A percentile compares a stretch with the other conserved stretches of the same genome.
phyloP scores from a whole-genome alignment of 2,113 vertebrate species.

The Halichoerus grypus region DNA sequence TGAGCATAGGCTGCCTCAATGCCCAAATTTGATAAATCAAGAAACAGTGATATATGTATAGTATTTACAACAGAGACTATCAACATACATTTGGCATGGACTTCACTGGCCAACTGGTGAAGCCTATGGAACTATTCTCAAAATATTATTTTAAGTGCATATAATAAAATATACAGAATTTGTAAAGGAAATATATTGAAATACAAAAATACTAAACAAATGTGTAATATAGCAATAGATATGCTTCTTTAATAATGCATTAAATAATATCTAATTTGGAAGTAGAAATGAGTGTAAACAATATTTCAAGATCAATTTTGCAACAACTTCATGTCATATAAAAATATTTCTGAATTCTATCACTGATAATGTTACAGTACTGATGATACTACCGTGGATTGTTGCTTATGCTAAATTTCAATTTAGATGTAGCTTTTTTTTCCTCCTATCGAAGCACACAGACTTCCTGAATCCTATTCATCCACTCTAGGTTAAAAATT shows the following conservation, averaged over 20 bases:
- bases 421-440: neutral
- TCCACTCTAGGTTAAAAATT: neutral
- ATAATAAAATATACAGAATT: neutral
- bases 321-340: neutral
- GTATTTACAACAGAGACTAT: neutral
- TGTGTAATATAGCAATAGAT: neutral
- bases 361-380: neutral
- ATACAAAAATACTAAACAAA: neutral
- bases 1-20: neutral
- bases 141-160: conserved; percentile 45
- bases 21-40: neutral
- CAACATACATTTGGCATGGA: neutral
- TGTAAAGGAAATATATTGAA: conserved; percentile 2
- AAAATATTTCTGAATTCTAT: conserved; percentile 2
- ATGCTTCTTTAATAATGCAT: neutral
- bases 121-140: neutral
- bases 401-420: neutral
- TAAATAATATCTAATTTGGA: neutral
- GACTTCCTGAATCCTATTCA: neutral
- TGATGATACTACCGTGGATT: neutral
- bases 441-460: neutral
- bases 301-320: neutral
- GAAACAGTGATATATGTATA: neutral
- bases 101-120: neutral
- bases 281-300: neutral